These are phyloP conservation scores for Tiaroga cobitis DNA, from an alignment of 2,797 vertebrate species.

Conservation along the genomic window DNA sequence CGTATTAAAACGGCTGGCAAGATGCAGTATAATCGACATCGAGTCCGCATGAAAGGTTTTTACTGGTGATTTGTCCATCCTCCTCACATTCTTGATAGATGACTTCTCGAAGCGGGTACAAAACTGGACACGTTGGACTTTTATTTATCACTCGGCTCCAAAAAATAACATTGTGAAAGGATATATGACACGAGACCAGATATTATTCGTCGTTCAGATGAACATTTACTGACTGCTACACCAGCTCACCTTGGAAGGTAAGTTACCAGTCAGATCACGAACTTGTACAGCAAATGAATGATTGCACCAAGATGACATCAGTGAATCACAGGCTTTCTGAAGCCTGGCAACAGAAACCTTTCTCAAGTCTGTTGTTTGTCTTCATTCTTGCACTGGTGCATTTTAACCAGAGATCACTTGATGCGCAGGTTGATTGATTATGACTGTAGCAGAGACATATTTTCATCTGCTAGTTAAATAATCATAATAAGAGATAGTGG, in stretches of 20 bases:
- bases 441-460: not conserved
- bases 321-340: slow-evolving; percentile 37
- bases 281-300: slow-evolving; percentile 66
- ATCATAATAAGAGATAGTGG: not conserved
- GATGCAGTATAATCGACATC: slow-evolving; percentile 49
- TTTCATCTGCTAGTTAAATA: not conserved
- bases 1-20: slow-evolving; percentile 14
- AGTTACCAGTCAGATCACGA: slow-evolving; percentile 69
- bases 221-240: slow-evolving; percentile 45
- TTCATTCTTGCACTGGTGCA: not conserved
- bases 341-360: slow-evolving; percentile 45
- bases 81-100: not conserved
- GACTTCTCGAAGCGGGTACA: slow-evolving; percentile 12
- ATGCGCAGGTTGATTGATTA: slow-evolving; percentile 19
- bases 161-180: not conserved
- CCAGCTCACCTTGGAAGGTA: slow-evolving; percentile 65
- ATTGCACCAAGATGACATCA: slow-evolving; percentile 65
- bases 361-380: not conserved
- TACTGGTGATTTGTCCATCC: not conserved
- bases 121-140: slow-evolving; percentile 47
- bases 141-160: slow-evolving; percentile 9
- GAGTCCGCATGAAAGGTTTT: slow-evolving; percentile 33
- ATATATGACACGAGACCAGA: not conserved
- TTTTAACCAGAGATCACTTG: not conserved
- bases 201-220: slow-evolving; percentile 21